Conservation (phyloP, 30 jellyfish, hydroid and myxozoan species). For the Sanderia malayensis region DNA sequence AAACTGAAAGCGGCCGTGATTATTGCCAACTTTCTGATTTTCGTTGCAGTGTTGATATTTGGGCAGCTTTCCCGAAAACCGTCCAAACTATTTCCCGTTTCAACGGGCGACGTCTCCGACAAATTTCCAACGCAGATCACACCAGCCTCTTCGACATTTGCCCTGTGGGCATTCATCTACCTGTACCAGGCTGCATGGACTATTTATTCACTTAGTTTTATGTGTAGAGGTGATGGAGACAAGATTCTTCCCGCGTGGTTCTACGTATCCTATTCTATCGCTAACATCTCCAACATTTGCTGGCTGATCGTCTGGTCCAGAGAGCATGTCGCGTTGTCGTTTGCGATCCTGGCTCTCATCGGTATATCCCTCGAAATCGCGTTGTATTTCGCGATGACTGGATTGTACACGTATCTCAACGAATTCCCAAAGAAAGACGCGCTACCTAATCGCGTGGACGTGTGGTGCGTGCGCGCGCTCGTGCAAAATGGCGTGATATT, state of each 20-base stretch:
- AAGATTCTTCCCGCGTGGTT: conserved; percentile 69
- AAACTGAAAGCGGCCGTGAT: conserved; percentile 24
- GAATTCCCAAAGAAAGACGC: conserved; percentile 43
- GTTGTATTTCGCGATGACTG: conserved; percentile 51
- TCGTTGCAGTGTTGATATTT: conserved; percentile 12
- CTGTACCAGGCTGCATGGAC: conserved; percentile 71
- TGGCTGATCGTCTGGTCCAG: conserved; percentile 89
- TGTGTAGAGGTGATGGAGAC: conserved; percentile 50
- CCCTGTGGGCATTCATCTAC: conserved; percentile 81
- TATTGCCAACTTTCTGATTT: conserved; percentile 18
- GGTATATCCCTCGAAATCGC: conserved; percentile 48
- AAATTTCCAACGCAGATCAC: conserved; percentile 48
- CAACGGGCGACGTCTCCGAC: conserved; percentile 42
- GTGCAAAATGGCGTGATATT: conserved; percentile 50
- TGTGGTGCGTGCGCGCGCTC: conserved; percentile 61
- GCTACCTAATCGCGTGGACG: conserved; percentile 47
- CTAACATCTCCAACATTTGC: conserved; percentile 39
- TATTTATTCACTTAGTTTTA: conserved; percentile 46
- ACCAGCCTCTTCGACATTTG: conserved; percentile 75
- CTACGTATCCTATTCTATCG: conserved; percentile 54
- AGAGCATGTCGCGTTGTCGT: conserved; percentile 28
- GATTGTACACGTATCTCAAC: conserved; percentile 35
- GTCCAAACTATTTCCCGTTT: conserved; percentile 50
- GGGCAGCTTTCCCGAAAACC: conserved; percentile 44
- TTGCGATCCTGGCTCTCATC: conserved; percentile 40